Percentiles rank a stretch among this genome's conserved stretches.
Conservation (phyloP, 2,888 invertebrate species). For the Eupeodes luniger region DNA sequence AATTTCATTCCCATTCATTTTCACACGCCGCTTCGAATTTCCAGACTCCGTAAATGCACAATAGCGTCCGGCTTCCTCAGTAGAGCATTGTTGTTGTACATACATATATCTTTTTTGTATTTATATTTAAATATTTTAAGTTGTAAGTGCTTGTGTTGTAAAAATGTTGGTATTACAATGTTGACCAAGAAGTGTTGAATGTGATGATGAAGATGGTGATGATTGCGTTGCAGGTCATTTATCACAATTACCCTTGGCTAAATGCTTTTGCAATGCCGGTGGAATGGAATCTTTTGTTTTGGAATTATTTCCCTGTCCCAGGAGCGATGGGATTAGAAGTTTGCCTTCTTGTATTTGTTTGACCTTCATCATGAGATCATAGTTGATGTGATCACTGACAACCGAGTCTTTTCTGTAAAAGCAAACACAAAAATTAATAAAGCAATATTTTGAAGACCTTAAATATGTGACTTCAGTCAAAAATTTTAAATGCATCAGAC, state of each 20-base stretch:
- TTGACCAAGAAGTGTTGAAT: conserved; percentile 46
- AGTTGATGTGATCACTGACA: conserved; percentile 94
- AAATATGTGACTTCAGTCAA: too few relatives aligned
- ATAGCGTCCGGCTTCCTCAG: conserved; percentile 16
- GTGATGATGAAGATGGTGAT: conserved; percentile 46
- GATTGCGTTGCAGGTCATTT: conserved; percentile 62
- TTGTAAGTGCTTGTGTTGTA: conserved; percentile 49
- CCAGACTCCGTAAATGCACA: conserved; percentile 47
- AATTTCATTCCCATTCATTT: conserved; percentile 20
- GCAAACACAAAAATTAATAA: conserved; percentile 23
- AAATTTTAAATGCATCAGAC: too few relatives aligned
- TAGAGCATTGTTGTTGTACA: conserved; percentile 2
- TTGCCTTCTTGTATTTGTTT: conserved; percentile 90
- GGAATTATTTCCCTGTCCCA: conserved; percentile 89
- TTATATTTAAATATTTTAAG: conserved; percentile 52
- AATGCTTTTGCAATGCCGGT: conserved; percentile 88
- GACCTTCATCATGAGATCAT: conserved; percentile 93
- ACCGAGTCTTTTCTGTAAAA: conserved; percentile 92
- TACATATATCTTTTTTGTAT: conserved; percentile 8
- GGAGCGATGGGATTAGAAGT: conserved; percentile 89
- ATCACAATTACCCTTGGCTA: conserved; percentile 80
- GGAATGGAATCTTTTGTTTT: conserved; percentile 95
- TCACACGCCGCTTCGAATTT: neutral
- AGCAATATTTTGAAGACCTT: neutral
- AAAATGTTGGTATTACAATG: conserved; percentile 47